Evolutionary conservation across 2,888 invertebrate genomes (phyloP).

Genomic region (Melanotus villosus): DNA sequence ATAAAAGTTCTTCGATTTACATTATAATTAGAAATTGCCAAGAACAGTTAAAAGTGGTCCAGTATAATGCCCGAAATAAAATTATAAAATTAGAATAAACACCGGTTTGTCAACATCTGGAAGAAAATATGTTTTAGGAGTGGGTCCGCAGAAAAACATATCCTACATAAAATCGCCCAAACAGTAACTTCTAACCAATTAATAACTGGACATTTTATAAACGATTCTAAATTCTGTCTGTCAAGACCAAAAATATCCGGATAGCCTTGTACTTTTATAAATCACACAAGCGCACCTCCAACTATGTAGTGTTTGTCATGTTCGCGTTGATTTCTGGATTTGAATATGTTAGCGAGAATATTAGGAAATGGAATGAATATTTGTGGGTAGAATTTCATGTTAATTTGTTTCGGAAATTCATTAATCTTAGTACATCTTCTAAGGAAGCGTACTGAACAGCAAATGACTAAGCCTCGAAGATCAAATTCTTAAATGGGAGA

Average conservation of each 20-base stretch:
- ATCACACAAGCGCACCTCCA: background rate
- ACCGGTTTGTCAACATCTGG: conserved; percentile 9
- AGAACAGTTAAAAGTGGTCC: conserved; percentile 15
- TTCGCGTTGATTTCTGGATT: too few relatives aligned
- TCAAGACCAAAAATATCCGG: background rate
- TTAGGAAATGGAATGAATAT: too few relatives aligned
- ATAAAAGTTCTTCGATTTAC: too few relatives aligned
- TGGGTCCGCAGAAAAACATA: conserved; percentile 5
- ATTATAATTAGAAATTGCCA: too few relatives aligned
- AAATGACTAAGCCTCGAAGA: too few relatives aligned
- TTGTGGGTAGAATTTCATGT: too few relatives aligned
- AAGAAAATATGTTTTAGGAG: conserved; percentile 1
- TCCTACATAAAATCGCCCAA: conserved; percentile 16
- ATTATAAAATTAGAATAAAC: conserved; percentile 3
- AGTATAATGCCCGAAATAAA: background rate
- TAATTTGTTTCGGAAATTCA: too few relatives aligned
- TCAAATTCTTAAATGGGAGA: too few relatives aligned
- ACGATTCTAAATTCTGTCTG: background rate
- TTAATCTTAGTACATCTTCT: too few relatives aligned
- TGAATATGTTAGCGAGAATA: too few relatives aligned
- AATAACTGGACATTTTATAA: conserved; percentile 12
- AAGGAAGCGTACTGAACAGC: too few relatives aligned
- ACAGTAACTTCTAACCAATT: background rate
- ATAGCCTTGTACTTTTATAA: conserved; percentile 11
- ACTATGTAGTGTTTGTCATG: background rate